phyloP scores from a whole-genome alignment of 2,797 vertebrate species.

The Chelon auratus region DNA sequence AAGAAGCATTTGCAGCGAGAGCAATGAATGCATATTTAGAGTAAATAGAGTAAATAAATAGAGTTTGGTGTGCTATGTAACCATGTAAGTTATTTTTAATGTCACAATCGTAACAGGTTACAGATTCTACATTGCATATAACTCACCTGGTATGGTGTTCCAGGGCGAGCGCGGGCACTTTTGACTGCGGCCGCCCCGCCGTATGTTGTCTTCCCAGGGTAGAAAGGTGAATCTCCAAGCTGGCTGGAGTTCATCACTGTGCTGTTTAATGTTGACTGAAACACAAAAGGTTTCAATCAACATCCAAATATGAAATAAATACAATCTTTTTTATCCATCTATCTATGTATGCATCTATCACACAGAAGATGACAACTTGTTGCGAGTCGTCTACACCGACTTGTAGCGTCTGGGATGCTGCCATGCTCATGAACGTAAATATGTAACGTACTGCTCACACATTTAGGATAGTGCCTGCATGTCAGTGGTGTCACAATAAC shows the following conservation, averaged over 20 bases:
- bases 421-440: background rate
- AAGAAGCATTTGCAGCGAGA: background rate
- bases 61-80: background rate
- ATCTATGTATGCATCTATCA: background rate
- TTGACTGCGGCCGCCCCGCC: slow-evolving; percentile 92
- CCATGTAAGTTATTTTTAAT: too few species aligned
- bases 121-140: background rate
- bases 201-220: slow-evolving; percentile 96
- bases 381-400: background rate
- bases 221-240: slow-evolving; percentile 96
- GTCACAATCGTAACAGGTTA: too few species aligned
- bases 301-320: too few species aligned
- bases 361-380: background rate
- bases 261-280: slow-evolving; percentile 90
- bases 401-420: background rate
- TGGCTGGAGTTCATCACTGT: slow-evolving; percentile 92
- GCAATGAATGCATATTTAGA: background rate
- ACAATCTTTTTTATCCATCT: too few species aligned
- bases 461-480: background rate
- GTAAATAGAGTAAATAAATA: background rate
- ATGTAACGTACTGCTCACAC: background rate
- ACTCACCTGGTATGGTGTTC: slow-evolving; percentile 92
- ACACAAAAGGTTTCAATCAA: slow-evolving; percentile 1
- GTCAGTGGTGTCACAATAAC: background rate
- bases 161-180: slow-evolving; percentile 81